Conservation (phyloP, 2,113 vertebrate genomes). For the Labeo catla region DNA sequence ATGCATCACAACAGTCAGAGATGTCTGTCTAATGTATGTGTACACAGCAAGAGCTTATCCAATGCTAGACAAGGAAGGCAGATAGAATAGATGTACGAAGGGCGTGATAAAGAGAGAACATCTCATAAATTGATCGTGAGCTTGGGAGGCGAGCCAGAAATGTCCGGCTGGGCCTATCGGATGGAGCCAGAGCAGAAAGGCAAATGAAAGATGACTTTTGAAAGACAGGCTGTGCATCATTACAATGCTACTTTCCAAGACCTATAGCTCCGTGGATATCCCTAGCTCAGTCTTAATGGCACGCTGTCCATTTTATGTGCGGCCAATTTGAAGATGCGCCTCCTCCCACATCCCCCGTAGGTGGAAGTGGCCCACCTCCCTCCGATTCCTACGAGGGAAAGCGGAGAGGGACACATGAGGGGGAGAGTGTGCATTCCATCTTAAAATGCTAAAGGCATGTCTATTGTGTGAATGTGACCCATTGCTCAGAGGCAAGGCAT, state of each 20-base stretch:
- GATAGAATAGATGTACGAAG: slow-evolving; percentile 26
- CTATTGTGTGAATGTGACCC: slow-evolving; percentile 52
- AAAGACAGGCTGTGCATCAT: slow-evolving; percentile 41
- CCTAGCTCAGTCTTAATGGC: slow-evolving; percentile 39
- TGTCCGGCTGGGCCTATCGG: slow-evolving; percentile 52
- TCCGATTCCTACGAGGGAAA: slow-evolving; percentile 1
- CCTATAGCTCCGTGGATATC: background rate
- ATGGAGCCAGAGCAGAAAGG: slow-evolving; percentile 52
- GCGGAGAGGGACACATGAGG: slow-evolving; percentile 41
- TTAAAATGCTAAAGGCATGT: slow-evolving; percentile 51
- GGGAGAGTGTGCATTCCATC: slow-evolving; percentile 21
- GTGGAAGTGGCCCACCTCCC: slow-evolving; percentile 3
- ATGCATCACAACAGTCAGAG: background rate
- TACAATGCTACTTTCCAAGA: slow-evolving; percentile 33
- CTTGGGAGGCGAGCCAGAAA: slow-evolving; percentile 51
- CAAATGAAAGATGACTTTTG: slow-evolving; percentile 65
- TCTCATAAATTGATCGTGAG: slow-evolving; percentile 64
- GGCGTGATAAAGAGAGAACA: slow-evolving; percentile 36
- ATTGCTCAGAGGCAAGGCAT: slow-evolving; percentile 45
- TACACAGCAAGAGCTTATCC: background rate
- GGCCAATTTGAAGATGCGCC: slow-evolving; percentile 7
- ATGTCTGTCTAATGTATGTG: background rate
- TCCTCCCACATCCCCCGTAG: background rate
- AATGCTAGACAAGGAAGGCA: background rate
- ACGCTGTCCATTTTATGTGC: background rate